Evolutionary conservation across 2,888 invertebrate genomes (phyloP).

Genomic region (Patella caerulea): DNA sequence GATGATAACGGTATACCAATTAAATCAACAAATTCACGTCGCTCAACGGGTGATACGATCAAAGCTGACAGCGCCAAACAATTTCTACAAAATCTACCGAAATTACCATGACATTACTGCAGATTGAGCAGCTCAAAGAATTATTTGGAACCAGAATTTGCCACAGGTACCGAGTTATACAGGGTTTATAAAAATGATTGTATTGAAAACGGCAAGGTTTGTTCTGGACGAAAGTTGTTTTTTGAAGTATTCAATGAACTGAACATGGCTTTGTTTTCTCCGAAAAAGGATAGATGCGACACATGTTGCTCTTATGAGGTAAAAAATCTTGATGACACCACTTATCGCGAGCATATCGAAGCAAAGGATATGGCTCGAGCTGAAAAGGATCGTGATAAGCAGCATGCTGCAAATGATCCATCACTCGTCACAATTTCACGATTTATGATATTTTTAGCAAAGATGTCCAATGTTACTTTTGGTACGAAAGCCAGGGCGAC

Average conservation of each 20-base stretch:
- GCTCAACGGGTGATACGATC: background rate
- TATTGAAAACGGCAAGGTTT: background rate
- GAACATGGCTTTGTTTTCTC: constrained; percentile 18
- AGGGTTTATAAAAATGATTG: background rate
- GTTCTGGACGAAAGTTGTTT: constrained; percentile 1
- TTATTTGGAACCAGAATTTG: constrained; percentile 1
- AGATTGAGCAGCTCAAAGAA: background rate
- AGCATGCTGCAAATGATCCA: background rate
- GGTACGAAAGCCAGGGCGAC: constrained; percentile 23
- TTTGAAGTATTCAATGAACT: constrained; percentile 4
- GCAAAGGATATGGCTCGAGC: background rate
- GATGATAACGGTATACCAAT: constrained; percentile 7
- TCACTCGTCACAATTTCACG: constrained; percentile 18
- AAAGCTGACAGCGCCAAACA: too few species aligned
- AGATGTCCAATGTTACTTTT: constrained; percentile 24
- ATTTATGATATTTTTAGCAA: constrained; percentile 16
- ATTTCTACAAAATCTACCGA: constrained; percentile 13
- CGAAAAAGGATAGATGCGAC: constrained; percentile 25
- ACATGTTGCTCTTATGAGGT: constrained; percentile 1
- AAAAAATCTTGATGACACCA: background rate
- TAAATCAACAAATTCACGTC: background rate
- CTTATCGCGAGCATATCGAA: background rate
- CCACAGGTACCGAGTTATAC: background rate
- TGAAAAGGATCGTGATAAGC: constrained; percentile 21
- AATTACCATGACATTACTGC: constrained; percentile 18